phyloP scores from a whole-genome alignment of 2,888 invertebrate species.

The Caenorhabditis doughertyi region DNA sequence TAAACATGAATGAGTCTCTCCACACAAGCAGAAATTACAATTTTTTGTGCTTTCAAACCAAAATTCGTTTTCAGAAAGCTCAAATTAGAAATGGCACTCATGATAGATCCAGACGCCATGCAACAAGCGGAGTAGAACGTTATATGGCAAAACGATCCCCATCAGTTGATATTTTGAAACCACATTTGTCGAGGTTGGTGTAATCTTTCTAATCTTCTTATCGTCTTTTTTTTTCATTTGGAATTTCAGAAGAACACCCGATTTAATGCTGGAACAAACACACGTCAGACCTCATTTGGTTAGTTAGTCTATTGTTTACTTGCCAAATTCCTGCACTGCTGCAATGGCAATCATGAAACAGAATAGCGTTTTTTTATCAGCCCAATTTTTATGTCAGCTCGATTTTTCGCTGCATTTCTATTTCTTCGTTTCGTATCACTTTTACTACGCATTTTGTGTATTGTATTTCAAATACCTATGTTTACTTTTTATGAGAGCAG shows the following conservation, averaged over 20 bases:
- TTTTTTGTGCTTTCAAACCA: neutral
- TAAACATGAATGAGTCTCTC: no score
- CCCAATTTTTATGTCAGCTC: conserved; percentile 46
- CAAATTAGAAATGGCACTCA: conserved; percentile 23
- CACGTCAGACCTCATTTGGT: conserved; percentile 49
- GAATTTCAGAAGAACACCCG: conserved; percentile 60
- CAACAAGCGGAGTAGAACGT: conserved; percentile 52
- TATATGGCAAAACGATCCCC: conserved; percentile 61
- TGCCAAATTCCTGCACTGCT: neutral
- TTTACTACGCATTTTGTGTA: conserved; percentile 50
- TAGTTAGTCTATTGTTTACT: conserved; percentile 48
- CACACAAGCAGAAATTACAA: neutral
- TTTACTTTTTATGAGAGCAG: conserved; percentile 34
- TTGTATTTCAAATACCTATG: conserved; percentile 39
- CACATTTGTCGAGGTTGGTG: conserved; percentile 47
- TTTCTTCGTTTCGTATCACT: conserved; percentile 27
- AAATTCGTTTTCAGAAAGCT: conserved; percentile 26
- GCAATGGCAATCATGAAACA: conserved; percentile 57
- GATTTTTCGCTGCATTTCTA: conserved; percentile 37
- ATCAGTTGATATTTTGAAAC: conserved; percentile 58
- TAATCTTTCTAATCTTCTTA: neutral
- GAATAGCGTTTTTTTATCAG: conserved; percentile 61
- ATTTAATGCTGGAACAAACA: conserved; percentile 35
- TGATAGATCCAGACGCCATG: conserved; percentile 42
- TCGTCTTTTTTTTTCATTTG: neutral